A percentile compares a stretch with the other conserved stretches of the same genome.
Conservation (phyloP, 2,113 vertebrate species). For the Pontoporia blainvillei region DNA sequence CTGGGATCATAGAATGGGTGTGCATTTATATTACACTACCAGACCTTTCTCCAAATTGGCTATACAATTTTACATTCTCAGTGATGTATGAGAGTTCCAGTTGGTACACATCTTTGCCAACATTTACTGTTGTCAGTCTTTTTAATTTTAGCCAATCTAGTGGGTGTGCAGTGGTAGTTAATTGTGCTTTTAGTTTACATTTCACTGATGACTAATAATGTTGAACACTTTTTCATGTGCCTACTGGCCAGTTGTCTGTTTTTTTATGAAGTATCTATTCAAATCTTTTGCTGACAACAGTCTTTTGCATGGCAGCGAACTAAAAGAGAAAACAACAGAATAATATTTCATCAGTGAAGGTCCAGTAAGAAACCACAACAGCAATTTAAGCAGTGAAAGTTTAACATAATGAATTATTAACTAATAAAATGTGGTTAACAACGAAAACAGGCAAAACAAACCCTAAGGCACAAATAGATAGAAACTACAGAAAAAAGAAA, state of each 20-base stretch:
- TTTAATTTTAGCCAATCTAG: not conserved
- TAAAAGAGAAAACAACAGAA: not conserved
- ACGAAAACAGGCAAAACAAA: not conserved
- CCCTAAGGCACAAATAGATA: not conserved
- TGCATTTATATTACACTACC: not conserved
- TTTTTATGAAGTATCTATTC: not conserved
- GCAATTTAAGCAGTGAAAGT: not conserved
- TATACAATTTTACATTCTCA: not conserved
- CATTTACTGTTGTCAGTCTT: not conserved
- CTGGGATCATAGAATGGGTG: not conserved
- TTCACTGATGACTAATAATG: not conserved
- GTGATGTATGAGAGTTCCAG: not conserved
- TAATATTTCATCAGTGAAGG: slow-evolving; percentile 18
- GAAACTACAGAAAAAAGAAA: not conserved
- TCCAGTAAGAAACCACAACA: not conserved
- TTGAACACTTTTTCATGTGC: not conserved
- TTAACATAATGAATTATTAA: not conserved
- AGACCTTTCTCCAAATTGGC: not conserved
- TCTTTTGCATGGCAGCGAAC: not conserved
- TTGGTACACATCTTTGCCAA: not conserved
- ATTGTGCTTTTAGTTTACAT: not conserved
- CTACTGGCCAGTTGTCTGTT: not conserved
- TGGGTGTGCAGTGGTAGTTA: not conserved
- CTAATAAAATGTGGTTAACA: not conserved
- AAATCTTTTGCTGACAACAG: not conserved